phyloP scores from a whole-genome alignment of 2,888 invertebrate species.

The Dyspetes luteomarginatus region DNA sequence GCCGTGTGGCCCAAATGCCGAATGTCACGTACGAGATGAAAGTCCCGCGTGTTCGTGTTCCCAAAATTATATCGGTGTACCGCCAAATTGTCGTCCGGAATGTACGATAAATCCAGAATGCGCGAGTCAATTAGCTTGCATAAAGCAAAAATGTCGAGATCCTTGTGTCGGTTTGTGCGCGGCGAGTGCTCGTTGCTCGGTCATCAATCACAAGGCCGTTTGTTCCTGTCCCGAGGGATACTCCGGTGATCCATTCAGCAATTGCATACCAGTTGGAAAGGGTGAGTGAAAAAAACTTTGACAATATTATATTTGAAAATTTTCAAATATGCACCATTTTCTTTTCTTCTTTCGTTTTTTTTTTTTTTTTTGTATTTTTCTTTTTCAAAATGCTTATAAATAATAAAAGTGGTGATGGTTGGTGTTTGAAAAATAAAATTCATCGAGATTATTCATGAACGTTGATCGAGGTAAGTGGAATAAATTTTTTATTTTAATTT shows the following conservation, averaged over 20 bases:
- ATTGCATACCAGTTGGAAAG: constrained; percentile 79
- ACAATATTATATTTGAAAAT: background rate
- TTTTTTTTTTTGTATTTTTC: background rate
- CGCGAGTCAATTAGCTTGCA: constrained; percentile 85
- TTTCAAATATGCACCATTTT: constrained; percentile 37
- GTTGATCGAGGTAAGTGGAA: constrained; percentile 55
- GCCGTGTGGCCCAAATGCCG: constrained; percentile 85
- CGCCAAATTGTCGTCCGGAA: constrained; percentile 86
- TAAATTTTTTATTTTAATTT: constrained; percentile 16
- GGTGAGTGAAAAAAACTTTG: constrained; percentile 77
- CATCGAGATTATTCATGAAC: constrained; percentile 10
- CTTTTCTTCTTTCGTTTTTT: background rate
- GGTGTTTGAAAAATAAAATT: constrained; percentile 22
- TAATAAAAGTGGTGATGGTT: constrained; percentile 53
- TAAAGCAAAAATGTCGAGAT: constrained; percentile 86
- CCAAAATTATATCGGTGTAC: constrained; percentile 85
- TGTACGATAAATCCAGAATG: constrained; percentile 86
- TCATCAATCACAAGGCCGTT: constrained; percentile 86
- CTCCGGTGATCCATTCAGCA: constrained; percentile 86
- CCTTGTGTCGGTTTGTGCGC: constrained; percentile 86
- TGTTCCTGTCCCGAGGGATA: constrained; percentile 85
- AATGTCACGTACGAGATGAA: constrained; percentile 85
- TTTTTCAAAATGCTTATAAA: background rate
- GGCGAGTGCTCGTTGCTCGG: constrained; percentile 85
- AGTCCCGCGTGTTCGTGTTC: constrained; percentile 86